Evolutionary conservation across 2,797 vertebrate genomes (phyloP), one percentile per base, ranked within the genome.

Genomic region (Oreonectes daqikongensis): DNA sequence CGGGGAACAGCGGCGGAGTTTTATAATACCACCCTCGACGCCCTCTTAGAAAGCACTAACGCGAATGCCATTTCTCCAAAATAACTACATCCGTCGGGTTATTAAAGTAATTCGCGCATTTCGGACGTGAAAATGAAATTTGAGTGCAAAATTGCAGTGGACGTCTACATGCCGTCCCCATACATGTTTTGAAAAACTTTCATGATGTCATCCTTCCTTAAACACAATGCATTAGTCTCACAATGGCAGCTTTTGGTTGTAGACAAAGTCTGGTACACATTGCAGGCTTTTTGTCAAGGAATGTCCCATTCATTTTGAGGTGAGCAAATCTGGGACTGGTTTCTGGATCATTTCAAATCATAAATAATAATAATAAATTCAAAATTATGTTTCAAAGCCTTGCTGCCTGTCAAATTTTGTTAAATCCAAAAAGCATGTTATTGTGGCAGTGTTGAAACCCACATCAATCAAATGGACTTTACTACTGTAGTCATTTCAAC

Each of bases 21-120:
- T 63, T 57, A 55, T 72, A 55, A 52, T 61, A 64, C 60, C 42
- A 72, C 65, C 70, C 57, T 22, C 18, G 60, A 61, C 4, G 20
- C 66, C 44, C 61, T 48, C 38, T n/a, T 17, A 59, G 55, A 42
- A 66, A 22, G 17, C 30, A 20, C 42, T 35, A 76, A 77, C 11
- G 59, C 24, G n/a, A 9, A 22, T 4, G 15, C 17, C 17, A 26
- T 46, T 52, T 64, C 32, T 35, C 9, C 0, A 28, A 44, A 66
- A 46, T 12, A 22, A 20, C 24, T 55, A 18, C 2, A n/a, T 65
- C 32, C 5, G 12, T 15, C 17, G 32, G 20, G 30, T 50, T 50
- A 48, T 63, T 44, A 65, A 20, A 40, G 61, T 14, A 42, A 38
- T 24, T 40, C 20, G 14, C 10, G 30, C 3, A 11, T 61, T 61